These are phyloP conservation scores for Boloria selene DNA, from an alignment of 2,888 invertebrate species.

Conservation along the genomic window DNA sequence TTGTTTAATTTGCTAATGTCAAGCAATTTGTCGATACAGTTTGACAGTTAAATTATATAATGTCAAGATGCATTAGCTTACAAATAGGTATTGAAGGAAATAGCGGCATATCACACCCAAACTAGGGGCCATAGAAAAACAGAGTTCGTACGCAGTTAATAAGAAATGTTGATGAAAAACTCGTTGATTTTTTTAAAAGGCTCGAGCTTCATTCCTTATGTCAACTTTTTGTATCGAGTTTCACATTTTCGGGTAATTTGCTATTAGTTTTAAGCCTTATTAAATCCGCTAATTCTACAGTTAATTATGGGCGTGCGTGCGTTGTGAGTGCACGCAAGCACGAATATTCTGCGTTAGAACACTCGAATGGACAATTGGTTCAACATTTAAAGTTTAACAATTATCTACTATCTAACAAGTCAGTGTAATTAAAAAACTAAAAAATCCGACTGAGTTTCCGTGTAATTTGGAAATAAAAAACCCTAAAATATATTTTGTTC, in stretches of 20 bases:
- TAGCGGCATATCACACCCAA: conserved; percentile 16
- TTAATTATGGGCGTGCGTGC: conserved; percentile 28
- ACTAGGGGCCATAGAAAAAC: conserved; percentile 10
- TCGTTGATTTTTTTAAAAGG: conserved; percentile 1
- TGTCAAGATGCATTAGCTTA: conserved; percentile 19
- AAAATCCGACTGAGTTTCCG: too few relatives aligned
- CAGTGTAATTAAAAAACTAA: too few relatives aligned
- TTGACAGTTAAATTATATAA: conserved; percentile 27
- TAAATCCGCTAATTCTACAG: conserved; percentile 1
- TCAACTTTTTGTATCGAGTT: conserved; percentile 16
- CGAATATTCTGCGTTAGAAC: conserved; percentile 18
- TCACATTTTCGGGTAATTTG: conserved; percentile 18
- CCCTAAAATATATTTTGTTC: too few relatives aligned
- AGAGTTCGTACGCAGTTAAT: conserved; percentile 3
- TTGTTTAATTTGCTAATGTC: conserved; percentile 16
- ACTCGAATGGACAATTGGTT: conserved; percentile 14
- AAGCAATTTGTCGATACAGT: conserved; percentile 26
- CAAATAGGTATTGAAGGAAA: conserved; percentile 20
- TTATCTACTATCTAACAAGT: background rate
- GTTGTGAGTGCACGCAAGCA: conserved; percentile 19
- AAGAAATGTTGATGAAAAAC: background rate
- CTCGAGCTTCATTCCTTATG: background rate
- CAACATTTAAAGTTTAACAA: background rate
- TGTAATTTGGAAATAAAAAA: too few relatives aligned
- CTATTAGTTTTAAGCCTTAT: conserved; percentile 24